phyloP scores from a whole-genome alignment of 1,140 invertebrate genomes.

The Ladona fulva region DNA sequence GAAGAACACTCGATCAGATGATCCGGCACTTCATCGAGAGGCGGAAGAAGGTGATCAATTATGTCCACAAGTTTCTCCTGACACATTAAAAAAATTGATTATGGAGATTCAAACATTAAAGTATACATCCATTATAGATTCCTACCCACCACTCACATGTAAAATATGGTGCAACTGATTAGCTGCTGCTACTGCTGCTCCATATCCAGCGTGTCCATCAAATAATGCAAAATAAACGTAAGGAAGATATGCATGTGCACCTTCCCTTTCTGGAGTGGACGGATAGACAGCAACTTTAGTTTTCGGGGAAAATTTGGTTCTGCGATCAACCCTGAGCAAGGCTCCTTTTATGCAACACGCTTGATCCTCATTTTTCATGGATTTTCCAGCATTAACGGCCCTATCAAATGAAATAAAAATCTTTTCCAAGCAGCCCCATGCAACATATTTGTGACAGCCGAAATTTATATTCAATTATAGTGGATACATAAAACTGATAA shows the following conservation, averaged over 20 bases:
- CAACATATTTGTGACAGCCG: too few species aligned
- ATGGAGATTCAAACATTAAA: background rate
- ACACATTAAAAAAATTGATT: background rate
- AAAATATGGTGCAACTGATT: constrained; percentile 71
- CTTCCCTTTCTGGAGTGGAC: constrained; percentile 17
- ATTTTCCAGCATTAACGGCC: constrained; percentile 69
- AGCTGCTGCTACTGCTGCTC: constrained; percentile 68
- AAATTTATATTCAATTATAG: too few species aligned
- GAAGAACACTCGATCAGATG: constrained; percentile 23
- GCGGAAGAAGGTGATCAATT: constrained; percentile 37
- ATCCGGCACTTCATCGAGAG: constrained; percentile 26
- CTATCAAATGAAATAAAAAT: constrained; percentile 28
- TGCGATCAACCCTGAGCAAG: constrained; percentile 26
- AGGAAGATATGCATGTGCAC: constrained; percentile 32
- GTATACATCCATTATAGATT: background rate
- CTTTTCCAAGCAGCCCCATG: too few species aligned
- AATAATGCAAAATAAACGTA: constrained; percentile 77
- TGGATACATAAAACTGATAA: too few species aligned
- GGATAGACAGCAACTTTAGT: background rate
- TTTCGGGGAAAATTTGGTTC: background rate
- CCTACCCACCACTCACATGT: constrained; percentile 44
- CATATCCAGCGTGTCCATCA: constrained; percentile 78
- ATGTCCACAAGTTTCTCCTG: constrained; percentile 42
- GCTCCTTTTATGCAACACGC: constrained; percentile 46
- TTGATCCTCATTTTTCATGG: constrained; percentile 72